A percentile compares a stretch with the other conserved stretches of the same genome.
Evolutionary conservation across 2,888 invertebrate species (phyloP).

Genomic region (Silvanus unidentatus): DNA sequence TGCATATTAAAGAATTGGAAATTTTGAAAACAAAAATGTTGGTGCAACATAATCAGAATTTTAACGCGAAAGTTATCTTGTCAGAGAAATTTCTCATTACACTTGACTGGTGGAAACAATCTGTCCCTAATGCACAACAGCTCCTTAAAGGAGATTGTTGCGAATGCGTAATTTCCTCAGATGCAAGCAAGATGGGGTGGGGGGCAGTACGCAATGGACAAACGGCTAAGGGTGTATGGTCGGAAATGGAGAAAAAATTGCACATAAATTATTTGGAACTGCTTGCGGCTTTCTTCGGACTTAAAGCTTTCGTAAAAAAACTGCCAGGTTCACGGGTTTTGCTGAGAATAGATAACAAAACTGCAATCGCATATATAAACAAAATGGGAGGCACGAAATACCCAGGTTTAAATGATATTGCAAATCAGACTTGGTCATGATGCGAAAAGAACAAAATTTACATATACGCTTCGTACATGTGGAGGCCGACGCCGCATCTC

Average conservation of each 20-base stretch:
- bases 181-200: too few relatives aligned
- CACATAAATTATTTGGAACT: constrained; percentile 10
- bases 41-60: too few relatives aligned
- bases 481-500: too few relatives aligned
- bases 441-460: constrained; percentile 10
- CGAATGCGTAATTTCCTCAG: too few relatives aligned
- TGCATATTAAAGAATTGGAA: too few relatives aligned
- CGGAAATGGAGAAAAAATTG: neutral
- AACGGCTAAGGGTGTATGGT: neutral
- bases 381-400: constrained; percentile 10
- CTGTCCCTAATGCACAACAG: too few relatives aligned
- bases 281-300: constrained; percentile 3
- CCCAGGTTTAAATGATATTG: constrained; percentile 7
- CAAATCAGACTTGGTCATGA: constrained; percentile 11
- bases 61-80: too few relatives aligned
- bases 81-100: too few relatives aligned
- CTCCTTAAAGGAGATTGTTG: too few relatives aligned
- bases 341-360: constrained; percentile 10
- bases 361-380: constrained; percentile 12
- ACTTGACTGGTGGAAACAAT: too few relatives aligned
- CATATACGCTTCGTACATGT: constrained; percentile 13
- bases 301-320: constrained; percentile 8
- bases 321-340: constrained; percentile 3
- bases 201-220: too few relatives aligned
- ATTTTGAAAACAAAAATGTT: too few relatives aligned